These are phyloP conservation scores for Anas flavirostris DNA, from an alignment of 2,797 vertebrate species.

Conservation along the genomic window DNA sequence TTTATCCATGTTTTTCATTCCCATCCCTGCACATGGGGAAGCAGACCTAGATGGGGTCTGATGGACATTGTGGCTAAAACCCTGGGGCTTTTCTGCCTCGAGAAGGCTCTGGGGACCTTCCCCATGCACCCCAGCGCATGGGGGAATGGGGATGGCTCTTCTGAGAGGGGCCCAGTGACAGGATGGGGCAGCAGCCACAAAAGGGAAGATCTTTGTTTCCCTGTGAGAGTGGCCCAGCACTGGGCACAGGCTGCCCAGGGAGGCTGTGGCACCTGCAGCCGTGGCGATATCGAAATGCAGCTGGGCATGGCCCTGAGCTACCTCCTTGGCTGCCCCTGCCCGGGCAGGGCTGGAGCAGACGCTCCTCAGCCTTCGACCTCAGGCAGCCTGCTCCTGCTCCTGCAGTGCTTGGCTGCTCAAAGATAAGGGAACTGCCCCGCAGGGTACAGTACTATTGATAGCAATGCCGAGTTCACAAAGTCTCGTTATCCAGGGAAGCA, in stretches of 20 bases:
- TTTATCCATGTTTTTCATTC: accelerated
- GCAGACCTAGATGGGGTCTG: not conserved
- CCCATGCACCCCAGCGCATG: too few relatives aligned
- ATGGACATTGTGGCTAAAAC: accelerated
- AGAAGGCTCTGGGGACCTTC: too few relatives aligned
- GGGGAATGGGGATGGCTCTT: not conserved
- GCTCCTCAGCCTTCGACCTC: too few relatives aligned
- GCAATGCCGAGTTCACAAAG: too few relatives aligned
- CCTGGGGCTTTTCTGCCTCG: not conserved
- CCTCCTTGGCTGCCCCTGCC: too few relatives aligned
- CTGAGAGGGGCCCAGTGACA: not conserved
- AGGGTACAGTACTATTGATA: too few relatives aligned
- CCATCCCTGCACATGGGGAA: accelerated
- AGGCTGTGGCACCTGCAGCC: not conserved
- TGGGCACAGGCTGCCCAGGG: not conserved
- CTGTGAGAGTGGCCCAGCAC: not conserved
- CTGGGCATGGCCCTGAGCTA: too few relatives aligned
- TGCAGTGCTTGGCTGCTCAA: too few relatives aligned
- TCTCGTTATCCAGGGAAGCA: not conserved
- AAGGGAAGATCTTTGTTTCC: not conserved
- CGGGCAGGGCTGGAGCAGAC: too few relatives aligned
- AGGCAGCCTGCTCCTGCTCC: too few relatives aligned
- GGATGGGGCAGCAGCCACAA: not conserved
- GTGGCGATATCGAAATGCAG: not conserved
- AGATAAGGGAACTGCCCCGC: too few relatives aligned